Conservation (phyloP, 2,797 vertebrate genomes). For the Hemibagrus guttatus region DNA sequence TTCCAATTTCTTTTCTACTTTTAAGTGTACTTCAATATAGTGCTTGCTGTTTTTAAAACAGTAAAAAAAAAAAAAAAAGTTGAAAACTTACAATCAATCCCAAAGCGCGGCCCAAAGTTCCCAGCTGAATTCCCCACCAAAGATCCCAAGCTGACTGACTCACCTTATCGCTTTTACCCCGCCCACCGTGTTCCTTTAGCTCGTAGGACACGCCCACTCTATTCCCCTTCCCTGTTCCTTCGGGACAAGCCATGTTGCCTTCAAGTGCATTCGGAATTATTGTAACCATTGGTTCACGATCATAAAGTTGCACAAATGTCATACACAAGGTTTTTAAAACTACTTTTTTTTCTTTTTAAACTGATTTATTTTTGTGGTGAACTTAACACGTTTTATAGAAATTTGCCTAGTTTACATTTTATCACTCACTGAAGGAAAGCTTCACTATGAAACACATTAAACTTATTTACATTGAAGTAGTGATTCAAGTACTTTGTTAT, state of each 20-base stretch:
- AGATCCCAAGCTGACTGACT: constrained; percentile 8
- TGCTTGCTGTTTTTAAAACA: background rate
- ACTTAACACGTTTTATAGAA: background rate
- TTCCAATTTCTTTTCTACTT: background rate
- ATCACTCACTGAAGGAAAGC: background rate
- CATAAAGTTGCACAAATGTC: background rate
- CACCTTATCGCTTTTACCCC: constrained; percentile 37
- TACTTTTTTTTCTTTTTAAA: background rate
- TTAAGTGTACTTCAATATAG: background rate
- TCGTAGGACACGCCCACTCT: background rate
- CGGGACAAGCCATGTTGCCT: background rate
- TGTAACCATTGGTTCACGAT: background rate
- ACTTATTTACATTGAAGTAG: background rate
- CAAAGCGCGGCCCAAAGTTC: background rate
- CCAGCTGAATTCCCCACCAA: constrained; percentile 22
- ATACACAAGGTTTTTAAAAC: background rate
- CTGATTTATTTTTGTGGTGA: background rate
- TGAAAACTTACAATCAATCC: background rate
- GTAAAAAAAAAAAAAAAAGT: background rate
- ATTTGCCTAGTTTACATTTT: background rate
- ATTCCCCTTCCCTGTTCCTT: background rate
- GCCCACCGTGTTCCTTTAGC: constrained; percentile 18
- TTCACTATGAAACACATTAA: no score
- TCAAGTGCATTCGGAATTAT: background rate
- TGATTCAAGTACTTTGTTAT: background rate